phyloP scores from a whole-genome alignment of 2,888 invertebrate species.

The Ptilodon capucinus region DNA sequence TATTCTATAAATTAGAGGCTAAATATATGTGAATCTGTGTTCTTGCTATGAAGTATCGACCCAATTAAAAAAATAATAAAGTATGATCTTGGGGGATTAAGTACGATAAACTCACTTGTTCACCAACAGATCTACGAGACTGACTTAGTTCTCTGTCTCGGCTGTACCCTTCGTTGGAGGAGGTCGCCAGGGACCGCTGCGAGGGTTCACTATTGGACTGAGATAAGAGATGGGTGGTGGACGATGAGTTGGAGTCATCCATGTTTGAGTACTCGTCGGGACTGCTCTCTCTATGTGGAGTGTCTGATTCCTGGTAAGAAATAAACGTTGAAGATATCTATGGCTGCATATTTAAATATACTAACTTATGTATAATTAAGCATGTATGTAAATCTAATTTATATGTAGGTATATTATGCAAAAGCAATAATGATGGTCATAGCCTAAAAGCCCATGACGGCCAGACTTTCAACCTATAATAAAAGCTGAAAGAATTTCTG shows the following conservation, averaged over 20 bases:
- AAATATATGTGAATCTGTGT: too few species aligned
- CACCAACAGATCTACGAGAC: slow-evolving; percentile 61
- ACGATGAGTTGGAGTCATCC: slow-evolving; percentile 70
- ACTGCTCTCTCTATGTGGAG: slow-evolving; percentile 70
- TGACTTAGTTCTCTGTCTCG: slow-evolving; percentile 43
- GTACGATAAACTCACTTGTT: slow-evolving; percentile 59
- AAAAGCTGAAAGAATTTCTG: too few species aligned
- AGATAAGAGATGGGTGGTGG: slow-evolving; percentile 69
- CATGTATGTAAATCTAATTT: too few species aligned
- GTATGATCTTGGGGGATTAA: too few species aligned
- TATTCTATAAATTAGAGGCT: too few species aligned
- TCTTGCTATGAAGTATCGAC: too few species aligned
- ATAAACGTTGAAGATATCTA: neutral
- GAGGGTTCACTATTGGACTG: slow-evolving; percentile 65
- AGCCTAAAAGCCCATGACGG: too few species aligned
- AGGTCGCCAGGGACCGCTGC: slow-evolving; percentile 62
- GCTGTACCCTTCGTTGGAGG: slow-evolving; percentile 57
- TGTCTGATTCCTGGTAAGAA: slow-evolving; percentile 65
- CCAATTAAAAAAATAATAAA: too few species aligned
- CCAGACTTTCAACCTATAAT: too few species aligned
- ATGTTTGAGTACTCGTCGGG: slow-evolving; percentile 70
- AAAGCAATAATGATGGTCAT: too few species aligned
- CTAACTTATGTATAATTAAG: too few species aligned
- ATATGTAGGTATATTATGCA: too few species aligned
- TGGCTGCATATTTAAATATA: neutral